Evolutionary conservation across 2,888 invertebrate genomes (phyloP).

Genomic region (Noctua comes): DNA sequence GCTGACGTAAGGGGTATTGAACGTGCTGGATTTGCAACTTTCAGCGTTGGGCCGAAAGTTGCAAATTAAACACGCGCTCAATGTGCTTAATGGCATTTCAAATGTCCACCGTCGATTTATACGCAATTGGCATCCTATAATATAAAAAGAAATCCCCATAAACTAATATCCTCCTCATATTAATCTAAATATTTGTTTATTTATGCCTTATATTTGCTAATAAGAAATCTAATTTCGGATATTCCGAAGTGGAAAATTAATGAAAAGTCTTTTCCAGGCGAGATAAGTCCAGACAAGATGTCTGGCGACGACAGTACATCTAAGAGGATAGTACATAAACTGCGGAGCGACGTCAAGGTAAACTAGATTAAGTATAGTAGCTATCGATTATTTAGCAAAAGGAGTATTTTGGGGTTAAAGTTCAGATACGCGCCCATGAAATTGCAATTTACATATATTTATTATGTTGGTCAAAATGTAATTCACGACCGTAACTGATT

Average conservation of each 20-base stretch:
- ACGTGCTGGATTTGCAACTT: neutral
- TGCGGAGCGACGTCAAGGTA: conserved; percentile 95
- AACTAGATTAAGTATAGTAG: conserved; percentile 32
- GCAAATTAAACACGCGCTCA: neutral
- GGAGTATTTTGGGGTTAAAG: neutral
- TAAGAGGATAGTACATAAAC: conserved; percentile 95
- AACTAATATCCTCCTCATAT: neutral
- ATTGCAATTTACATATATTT: neutral
- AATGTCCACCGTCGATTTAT: neutral
- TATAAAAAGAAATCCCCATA: neutral
- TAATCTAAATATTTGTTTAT: conserved; percentile 12
- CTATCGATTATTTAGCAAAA: neutral
- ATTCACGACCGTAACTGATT: neutral
- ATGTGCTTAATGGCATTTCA: neutral
- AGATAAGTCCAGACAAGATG: conserved; percentile 83
- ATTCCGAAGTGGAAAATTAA: conserved; percentile 15
- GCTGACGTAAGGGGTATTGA: neutral
- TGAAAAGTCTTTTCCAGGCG: conserved; percentile 75
- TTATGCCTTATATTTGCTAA: conserved; percentile 30
- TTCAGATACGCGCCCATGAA: neutral
- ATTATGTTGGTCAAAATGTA: neutral
- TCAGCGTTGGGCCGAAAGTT: neutral
- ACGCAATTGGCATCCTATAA: conserved; percentile 1
- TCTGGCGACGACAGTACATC: conserved; percentile 92
- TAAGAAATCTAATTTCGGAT: conserved; percentile 15